phyloP scores from a whole-genome alignment of 2,113 vertebrate genomes.

The Pelecanoides urinatrix region DNA sequence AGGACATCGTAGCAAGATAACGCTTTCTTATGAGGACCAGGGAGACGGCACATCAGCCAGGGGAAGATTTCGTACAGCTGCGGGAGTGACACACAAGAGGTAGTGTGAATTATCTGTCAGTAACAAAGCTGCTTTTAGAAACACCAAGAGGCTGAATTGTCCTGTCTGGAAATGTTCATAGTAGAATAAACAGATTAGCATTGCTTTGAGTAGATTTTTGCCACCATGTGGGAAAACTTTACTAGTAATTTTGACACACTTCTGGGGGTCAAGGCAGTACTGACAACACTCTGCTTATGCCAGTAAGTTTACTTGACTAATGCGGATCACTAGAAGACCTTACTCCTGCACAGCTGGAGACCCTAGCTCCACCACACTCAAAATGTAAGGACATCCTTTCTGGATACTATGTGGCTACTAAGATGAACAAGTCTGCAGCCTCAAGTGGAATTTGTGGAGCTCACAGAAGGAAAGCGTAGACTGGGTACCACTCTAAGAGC shows the following conservation, averaged over 20 bases:
- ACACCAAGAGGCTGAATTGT: background rate
- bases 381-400: background rate
- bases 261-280: background rate
- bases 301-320: background rate
- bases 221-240: background rate
- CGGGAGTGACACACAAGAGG: background rate
- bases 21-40: conserved; percentile 26
- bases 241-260: background rate
- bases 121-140: background rate
- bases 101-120: background rate
- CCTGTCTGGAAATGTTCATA: background rate
- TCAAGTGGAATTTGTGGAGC: background rate
- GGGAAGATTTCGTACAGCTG: conserved; percentile 54
- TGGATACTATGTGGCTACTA: background rate
- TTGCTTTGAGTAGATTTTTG: background rate
- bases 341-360: background rate
- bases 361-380: background rate
- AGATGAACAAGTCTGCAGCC: background rate
- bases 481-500: background rate
- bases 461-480: background rate
- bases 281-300: background rate
- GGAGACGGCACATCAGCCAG: conserved; percentile 9
- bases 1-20: conserved; percentile 21
- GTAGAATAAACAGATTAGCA: background rate
- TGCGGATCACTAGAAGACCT: background rate